phyloP scores from a whole-genome alignment of 2,113 vertebrate species.

The Chaenocephalus aceratus region DNA sequence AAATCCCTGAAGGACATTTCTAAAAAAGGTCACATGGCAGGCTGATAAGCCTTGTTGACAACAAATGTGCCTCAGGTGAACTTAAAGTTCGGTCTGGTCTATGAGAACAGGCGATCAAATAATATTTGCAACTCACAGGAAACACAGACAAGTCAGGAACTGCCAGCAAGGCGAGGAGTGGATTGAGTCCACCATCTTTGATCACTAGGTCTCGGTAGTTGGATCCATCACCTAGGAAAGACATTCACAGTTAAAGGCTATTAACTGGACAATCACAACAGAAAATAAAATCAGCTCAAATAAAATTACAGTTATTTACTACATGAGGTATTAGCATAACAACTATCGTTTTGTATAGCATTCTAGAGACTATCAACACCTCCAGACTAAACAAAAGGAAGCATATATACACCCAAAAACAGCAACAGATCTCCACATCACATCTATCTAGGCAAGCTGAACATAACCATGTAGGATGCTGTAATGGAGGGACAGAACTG shows the following conservation, averaged over 20 bases:
- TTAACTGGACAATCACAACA: neutral
- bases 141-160: conserved; percentile 87
- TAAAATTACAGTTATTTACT: too few species aligned
- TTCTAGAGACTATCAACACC: neutral
- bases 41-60: neutral
- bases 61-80: neutral
- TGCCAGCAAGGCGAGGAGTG: conserved; percentile 86
- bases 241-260: neutral
- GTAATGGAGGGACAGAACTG: neutral
- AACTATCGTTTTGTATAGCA: neutral
- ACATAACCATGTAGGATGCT: neutral
- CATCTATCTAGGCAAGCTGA: neutral
- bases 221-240: conserved; percentile 89
- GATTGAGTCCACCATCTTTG: conserved; percentile 89
- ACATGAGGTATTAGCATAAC: neutral
- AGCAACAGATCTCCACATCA: neutral
- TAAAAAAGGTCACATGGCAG: neutral
- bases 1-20: neutral
- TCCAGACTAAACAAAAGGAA: neutral
- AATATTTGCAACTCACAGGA: conserved; percentile 85
- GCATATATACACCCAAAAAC: neutral
- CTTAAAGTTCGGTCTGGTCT: neutral
- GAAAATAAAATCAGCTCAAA: neutral
- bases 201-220: conserved; percentile 92
- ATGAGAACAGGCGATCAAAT: neutral